Percentiles rank a stretch among this genome's conserved stretches.
These are phyloP conservation scores for Tretioscincus oriximinensis DNA, from an alignment of 2,113 vertebrate species.

Conservation along the genomic window DNA sequence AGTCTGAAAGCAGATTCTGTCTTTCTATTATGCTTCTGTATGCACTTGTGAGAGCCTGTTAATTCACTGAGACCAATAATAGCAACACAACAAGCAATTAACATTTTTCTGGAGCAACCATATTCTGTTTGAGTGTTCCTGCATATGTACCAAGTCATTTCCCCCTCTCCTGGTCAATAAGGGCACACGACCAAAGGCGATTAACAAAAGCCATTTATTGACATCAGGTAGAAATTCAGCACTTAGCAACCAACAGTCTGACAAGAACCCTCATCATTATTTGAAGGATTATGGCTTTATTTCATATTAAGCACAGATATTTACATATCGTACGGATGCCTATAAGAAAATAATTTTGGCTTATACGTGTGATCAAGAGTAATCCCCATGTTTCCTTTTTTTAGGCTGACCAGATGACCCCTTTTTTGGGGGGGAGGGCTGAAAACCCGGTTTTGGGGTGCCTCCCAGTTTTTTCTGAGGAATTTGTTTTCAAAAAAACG, in stretches of 20 bases:
- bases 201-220: background rate
- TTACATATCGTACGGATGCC: background rate
- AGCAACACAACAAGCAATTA: too few relatives aligned
- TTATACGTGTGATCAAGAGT: background rate
- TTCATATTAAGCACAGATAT: background rate
- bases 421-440: too few relatives aligned
- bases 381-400: background rate
- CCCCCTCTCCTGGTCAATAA: background rate
- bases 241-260: background rate
- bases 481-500: too few relatives aligned
- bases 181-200: background rate
- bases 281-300: background rate
- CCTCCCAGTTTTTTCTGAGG: too few relatives aligned
- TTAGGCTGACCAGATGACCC: too few relatives aligned
- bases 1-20: background rate
- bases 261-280: background rate
- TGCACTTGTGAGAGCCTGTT: background rate
- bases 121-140: background rate
- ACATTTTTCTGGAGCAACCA: too few relatives aligned
- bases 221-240: constrained; percentile 3
- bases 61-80: too few relatives aligned
- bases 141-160: background rate
- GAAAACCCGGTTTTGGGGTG: too few relatives aligned
- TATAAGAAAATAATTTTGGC: background rate
- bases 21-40: background rate